Evolutionary conservation across 2,797 vertebrate species (phyloP), one percentile per base, ranked within the genome.

Genomic region (Rhincodon typus): DNA sequence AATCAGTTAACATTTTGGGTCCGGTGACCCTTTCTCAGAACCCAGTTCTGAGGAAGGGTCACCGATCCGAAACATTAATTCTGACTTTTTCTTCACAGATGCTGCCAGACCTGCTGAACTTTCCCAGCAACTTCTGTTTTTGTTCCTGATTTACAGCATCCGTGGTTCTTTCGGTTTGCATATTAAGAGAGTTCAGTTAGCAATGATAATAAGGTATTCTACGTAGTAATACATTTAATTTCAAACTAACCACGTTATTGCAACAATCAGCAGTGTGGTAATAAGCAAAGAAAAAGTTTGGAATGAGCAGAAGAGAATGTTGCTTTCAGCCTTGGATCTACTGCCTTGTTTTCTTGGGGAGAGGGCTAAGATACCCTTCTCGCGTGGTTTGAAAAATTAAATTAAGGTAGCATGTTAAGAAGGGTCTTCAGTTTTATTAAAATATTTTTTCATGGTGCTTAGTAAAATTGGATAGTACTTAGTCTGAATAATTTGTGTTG

Each of bases 121-220:
- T 50, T 50, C 46, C 46, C 46, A 50, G 46, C 46, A 50, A 50
- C 46, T 50, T 50, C 46, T 50, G 46, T 50, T 50, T 50, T 50
- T 50, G 46, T 50, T 50, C 46, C 46, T 50, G 3, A 50, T 50
- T 50, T 50, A 4, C 46, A 50, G 46, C 46, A 4, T 3, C 46
- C 3, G 46, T 50, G 46, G 46, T 50, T 50, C 46, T 50, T 50
- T 50, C 46, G 46, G 46, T 50, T 50, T 74, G 95, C 57, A 98
- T 97, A 42, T 57, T 72, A 30, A 66, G 38, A 84, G 53, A 3
- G 23, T 34, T 95, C 66, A 8, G 2, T 95, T 87, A 77, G 15
- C 42, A 74, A n/a, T n/a, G 3, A 50, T 19, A 66, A 38, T n/a
- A 12, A 38, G n/a, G 10, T 69, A 23, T 27, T 42, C 21, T 46